Conservation (phyloP, 2,113 vertebrate genomes). For the Sebastes schlegelii region DNA sequence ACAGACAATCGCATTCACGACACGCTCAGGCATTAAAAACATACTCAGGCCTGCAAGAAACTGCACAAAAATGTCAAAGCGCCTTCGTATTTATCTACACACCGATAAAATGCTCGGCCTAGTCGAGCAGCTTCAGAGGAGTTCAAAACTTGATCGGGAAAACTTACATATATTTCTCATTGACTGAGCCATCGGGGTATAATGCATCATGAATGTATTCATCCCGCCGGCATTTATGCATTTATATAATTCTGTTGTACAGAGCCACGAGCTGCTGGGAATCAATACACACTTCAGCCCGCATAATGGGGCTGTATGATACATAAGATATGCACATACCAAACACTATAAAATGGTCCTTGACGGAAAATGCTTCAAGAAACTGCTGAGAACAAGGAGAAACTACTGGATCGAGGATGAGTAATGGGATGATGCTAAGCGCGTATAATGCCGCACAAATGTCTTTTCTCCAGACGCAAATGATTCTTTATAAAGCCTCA, state of each 20-base stretch:
- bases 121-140: conserved; percentile 30
- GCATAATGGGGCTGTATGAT: conserved; percentile 61
- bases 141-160: conserved; percentile 54
- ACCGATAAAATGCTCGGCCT: conserved; percentile 1
- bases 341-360: conserved; percentile 61
- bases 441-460: conserved; percentile 41
- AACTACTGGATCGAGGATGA: conserved; percentile 55
- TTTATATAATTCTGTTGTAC: conserved; percentile 70
- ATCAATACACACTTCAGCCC: conserved; percentile 63
- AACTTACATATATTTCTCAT: conserved; percentile 50
- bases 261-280: conserved; percentile 56
- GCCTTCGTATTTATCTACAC: background rate
- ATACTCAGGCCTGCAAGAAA: background rate
- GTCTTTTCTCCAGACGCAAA: conserved; percentile 44
- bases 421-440: conserved; percentile 45
- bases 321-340: conserved; percentile 71
- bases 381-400: conserved; percentile 58
- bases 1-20: conserved; percentile 15
- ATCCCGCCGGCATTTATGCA: conserved; percentile 63
- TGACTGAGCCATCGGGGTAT: conserved; percentile 36
- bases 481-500: conserved; percentile 33
- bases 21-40: background rate
- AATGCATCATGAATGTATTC: conserved; percentile 68
- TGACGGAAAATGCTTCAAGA: conserved; percentile 63
- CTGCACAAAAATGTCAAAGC: background rate